phyloP scores from a whole-genome alignment of 2,113 vertebrate species.

The Pyrgilauda ruficollis region DNA sequence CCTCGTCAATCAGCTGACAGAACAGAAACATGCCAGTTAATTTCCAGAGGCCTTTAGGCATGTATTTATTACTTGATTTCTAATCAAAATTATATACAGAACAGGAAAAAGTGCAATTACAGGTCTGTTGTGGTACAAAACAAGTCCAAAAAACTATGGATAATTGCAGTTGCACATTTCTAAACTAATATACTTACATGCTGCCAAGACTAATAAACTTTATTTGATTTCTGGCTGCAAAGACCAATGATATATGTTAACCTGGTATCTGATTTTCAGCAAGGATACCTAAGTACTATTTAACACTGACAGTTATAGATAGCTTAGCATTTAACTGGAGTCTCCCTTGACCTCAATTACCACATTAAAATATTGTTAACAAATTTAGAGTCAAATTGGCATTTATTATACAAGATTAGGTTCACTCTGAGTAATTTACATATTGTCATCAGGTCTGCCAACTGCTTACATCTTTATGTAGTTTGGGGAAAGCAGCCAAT shows the following conservation, averaged over 20 bases:
- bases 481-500: slow-evolving; percentile 54
- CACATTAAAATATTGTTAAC: slow-evolving; percentile 78
- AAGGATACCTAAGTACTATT: slow-evolving; percentile 46
- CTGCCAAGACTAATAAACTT: slow-evolving; percentile 39
- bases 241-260: slow-evolving; percentile 45
- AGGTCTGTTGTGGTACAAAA: background rate
- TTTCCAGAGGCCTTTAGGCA: slow-evolving; percentile 50
- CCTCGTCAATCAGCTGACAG: slow-evolving; percentile 5
- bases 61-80: slow-evolving; percentile 42
- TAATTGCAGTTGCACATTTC: slow-evolving; percentile 22
- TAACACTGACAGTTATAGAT: slow-evolving; percentile 68
- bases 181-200: slow-evolving; percentile 39
- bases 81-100: slow-evolving; percentile 43
- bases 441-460: slow-evolving; percentile 66
- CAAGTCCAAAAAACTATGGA: slow-evolving; percentile 18
- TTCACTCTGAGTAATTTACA: slow-evolving; percentile 70
- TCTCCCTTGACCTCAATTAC: slow-evolving; percentile 74
- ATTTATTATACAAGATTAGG: slow-evolving; percentile 71
- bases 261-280: slow-evolving; percentile 54
- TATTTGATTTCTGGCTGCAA: slow-evolving; percentile 60
- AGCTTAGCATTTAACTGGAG: slow-evolving; percentile 60
- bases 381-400: slow-evolving; percentile 72
- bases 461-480: slow-evolving; percentile 60
- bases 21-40: slow-evolving; percentile 22
- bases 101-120: slow-evolving; percentile 24